Evolutionary conservation across 2,797 vertebrate species (phyloP).

Genomic region (Falco cherrug): DNA sequence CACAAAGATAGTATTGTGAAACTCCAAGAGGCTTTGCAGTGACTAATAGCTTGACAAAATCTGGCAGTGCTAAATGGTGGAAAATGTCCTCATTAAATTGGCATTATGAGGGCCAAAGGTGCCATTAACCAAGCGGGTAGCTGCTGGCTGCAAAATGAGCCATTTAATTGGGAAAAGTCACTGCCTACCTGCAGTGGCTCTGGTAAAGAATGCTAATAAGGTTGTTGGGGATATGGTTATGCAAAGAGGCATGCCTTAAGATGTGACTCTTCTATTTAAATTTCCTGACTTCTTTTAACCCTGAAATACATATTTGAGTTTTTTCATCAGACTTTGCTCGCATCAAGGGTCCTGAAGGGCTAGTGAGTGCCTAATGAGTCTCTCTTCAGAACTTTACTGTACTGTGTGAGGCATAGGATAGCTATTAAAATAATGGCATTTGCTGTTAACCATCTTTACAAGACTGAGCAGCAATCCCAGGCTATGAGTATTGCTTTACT

Average conservation of each 20-base stretch:
- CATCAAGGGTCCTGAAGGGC: not conserved
- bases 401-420: not conserved
- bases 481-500: not conserved
- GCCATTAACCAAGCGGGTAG: not conserved
- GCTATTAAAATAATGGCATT: not conserved
- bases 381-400: not conserved
- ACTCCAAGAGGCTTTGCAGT: not conserved
- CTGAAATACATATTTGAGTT: not conserved
- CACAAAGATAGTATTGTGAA: not conserved
- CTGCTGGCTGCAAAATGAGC: constrained; percentile 40
- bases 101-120: constrained; percentile 43
- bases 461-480: not conserved
- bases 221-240: not conserved
- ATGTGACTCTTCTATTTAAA: not conserved
- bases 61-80: not conserved
- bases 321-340: not conserved
- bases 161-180: constrained; percentile 40
- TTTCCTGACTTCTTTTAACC: not conserved
- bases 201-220: constrained; percentile 9
- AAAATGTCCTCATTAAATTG: constrained; percentile 32
- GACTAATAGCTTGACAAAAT: not conserved
- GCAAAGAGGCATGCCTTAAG: not conserved
- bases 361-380: not conserved
- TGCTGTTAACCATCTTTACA: not conserved
- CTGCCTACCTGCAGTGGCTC: not conserved